Conservation (phyloP, 2,797 vertebrate genomes). For the Xenopus petersii region DNA sequence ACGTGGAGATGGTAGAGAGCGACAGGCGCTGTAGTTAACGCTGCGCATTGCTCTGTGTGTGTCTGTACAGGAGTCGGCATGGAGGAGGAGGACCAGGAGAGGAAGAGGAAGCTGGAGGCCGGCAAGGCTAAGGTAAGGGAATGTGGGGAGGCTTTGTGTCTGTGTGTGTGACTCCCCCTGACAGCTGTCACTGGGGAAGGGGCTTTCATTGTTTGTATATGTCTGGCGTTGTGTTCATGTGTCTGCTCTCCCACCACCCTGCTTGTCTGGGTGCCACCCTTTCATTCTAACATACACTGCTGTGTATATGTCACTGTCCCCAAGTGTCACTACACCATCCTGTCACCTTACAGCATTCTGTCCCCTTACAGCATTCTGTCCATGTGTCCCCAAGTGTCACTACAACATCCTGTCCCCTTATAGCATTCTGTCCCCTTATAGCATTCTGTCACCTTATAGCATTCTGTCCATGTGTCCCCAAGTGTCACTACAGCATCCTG, state of each 20-base stretch:
- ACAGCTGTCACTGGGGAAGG: neutral
- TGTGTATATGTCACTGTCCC: neutral
- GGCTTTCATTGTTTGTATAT: neutral
- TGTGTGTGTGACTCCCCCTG: neutral
- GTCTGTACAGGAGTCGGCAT: slow-evolving; percentile 3
- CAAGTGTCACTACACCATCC: neutral
- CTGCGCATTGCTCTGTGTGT: slow-evolving; percentile 28
- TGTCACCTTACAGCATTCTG: too few relatives aligned
- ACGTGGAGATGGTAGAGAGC: slow-evolving; percentile 45
- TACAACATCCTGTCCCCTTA: too few relatives aligned
- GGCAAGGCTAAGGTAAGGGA: slow-evolving; percentile 91
- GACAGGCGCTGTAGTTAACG: slow-evolving; percentile 13
- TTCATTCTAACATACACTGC: too few relatives aligned
- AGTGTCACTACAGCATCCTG: neutral
- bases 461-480: neutral
- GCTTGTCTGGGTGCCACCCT: neutral
- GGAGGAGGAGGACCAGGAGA: slow-evolving; percentile 84
- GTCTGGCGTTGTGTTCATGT: neutral
- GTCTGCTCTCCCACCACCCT: neutral
- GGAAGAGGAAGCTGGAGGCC: slow-evolving; percentile 88
- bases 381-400: neutral
- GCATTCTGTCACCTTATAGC: accelerated
- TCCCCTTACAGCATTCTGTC: too few relatives aligned
- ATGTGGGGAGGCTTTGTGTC: neutral
- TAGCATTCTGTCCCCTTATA: too few relatives aligned